Evolutionary conservation across 2,113 vertebrate species (phyloP), one percentile per base, ranked within the genome.

Genomic region (Sebastes schlegelii): DNA sequence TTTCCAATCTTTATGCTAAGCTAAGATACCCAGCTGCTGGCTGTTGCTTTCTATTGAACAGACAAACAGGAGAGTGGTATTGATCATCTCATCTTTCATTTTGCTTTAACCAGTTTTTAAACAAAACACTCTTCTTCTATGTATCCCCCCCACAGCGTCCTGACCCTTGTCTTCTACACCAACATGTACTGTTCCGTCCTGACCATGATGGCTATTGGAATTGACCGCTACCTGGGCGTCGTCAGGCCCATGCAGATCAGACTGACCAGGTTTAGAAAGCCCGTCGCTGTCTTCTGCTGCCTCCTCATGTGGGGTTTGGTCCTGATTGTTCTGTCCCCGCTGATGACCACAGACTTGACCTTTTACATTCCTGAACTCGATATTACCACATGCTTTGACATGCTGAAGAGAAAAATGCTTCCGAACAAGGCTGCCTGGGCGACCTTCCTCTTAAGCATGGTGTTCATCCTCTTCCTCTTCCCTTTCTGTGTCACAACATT

Each of bases 181-280:
- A 98, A 99, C 83, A 98, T 99, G 97, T 99, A 99, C 90, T 97
- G 96, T 45, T 98, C 97, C 78, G 96, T 99, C 89, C 89, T 99
- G 51, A 99, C 97, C 51, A 96, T 99, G 96, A 97, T 96, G 8
- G 96, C 95, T 77, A 98, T 99, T 74, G 95, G 97, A 43, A 86
- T 97, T 0, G 97, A 98, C 80, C 95, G 98, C 58, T 99, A 97
- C 92, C 91, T 98, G 83, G 98, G 97, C 11, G 97, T 99, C 0
- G 95, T 97, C n/a, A 85, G 92, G 63, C 97, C 97, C 2, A 90
- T 99, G 94, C 78, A 54, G 0, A 85, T 95, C 66, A 85, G 70
- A 1, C 87, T 86, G 45, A 95, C 92, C 94, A 93, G 92, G 54
- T 83, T 79, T 6, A 95, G 82, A 1, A 97, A 92, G 75, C 90